Percentiles rank a stretch among this genome's conserved stretches.
These are phyloP conservation scores for Caenorhabditis tropicalis DNA, from an alignment of 1,140 invertebrate species.

Conservation along the genomic window DNA sequence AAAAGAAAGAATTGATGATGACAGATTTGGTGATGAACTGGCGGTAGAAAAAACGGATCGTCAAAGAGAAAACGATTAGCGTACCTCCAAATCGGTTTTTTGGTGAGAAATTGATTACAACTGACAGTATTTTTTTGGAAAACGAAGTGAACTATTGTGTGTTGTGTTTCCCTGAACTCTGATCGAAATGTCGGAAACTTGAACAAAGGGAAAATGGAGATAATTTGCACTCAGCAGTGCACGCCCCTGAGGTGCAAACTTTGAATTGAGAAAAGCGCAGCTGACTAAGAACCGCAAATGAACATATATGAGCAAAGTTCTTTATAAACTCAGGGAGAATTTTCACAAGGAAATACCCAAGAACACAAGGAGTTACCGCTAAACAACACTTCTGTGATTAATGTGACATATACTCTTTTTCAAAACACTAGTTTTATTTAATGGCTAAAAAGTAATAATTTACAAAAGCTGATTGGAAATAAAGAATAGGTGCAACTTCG, in stretches of 20 bases:
- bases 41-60: conserved; percentile 4
- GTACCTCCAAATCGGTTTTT: neutral
- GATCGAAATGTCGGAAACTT: neutral
- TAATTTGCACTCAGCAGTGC: conserved; percentile 24
- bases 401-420: no score
- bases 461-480: no score
- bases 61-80: neutral
- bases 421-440: no score
- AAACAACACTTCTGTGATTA: no score
- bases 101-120: neutral
- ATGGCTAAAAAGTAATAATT: no score
- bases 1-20: conserved; percentile 31
- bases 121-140: neutral
- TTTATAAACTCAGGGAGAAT: no score
- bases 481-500: no score
- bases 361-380: no score
- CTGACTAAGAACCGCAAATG: neutral
- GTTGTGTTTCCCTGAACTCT: neutral
- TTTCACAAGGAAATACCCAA: no score
- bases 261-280: neutral
- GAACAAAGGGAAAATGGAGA: neutral
- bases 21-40: conserved; percentile 15
- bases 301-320: conserved; percentile 25
- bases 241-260: neutral
- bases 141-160: neutral